phyloP scores from a whole-genome alignment of 2,113 vertebrate species.

The Polypterus bichir region DNA sequence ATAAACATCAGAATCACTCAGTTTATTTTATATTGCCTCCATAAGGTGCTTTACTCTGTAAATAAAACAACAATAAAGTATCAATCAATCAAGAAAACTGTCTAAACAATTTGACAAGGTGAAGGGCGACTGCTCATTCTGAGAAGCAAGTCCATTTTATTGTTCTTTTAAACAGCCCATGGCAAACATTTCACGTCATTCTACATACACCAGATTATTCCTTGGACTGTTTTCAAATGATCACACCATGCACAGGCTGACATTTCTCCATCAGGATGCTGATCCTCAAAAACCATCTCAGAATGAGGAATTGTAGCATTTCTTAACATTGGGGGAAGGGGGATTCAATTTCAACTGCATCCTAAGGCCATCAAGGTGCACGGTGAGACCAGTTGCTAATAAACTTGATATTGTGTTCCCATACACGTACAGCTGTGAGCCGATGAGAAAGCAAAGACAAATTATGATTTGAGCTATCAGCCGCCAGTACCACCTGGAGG shows the following conservation, averaged over 20 bases:
- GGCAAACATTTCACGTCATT: too few relatives aligned
- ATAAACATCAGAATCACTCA: too few relatives aligned
- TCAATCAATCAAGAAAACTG: too few relatives aligned
- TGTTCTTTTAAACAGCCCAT: too few relatives aligned
- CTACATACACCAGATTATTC: conserved; percentile 16
- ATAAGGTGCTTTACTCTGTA: too few relatives aligned
- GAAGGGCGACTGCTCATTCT: too few relatives aligned
- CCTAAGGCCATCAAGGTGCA: conserved; percentile 24
- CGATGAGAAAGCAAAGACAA: conserved; percentile 31
- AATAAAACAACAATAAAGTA: too few relatives aligned
- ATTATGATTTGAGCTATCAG: conserved; percentile 31
- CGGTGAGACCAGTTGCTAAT: conserved; percentile 26
- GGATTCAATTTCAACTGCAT: conserved; percentile 18
- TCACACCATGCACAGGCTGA: conserved; percentile 28
- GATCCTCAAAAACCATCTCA: conserved; percentile 28
- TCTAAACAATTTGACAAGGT: too few relatives aligned
- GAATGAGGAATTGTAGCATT: conserved; percentile 12
- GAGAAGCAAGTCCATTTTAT: too few relatives aligned
- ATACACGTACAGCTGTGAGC: conserved; percentile 30
- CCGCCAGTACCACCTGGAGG: conserved; percentile 34
- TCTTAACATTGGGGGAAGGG: not conserved
- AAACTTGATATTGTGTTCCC: conserved; percentile 30
- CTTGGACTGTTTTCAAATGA: conserved; percentile 39
- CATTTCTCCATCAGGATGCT: conserved; percentile 30
- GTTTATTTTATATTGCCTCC: too few relatives aligned